These are phyloP conservation scores for Malaclemys terrapin DNA, from an alignment of 2,113 vertebrate species.

Conservation along the genomic window DNA sequence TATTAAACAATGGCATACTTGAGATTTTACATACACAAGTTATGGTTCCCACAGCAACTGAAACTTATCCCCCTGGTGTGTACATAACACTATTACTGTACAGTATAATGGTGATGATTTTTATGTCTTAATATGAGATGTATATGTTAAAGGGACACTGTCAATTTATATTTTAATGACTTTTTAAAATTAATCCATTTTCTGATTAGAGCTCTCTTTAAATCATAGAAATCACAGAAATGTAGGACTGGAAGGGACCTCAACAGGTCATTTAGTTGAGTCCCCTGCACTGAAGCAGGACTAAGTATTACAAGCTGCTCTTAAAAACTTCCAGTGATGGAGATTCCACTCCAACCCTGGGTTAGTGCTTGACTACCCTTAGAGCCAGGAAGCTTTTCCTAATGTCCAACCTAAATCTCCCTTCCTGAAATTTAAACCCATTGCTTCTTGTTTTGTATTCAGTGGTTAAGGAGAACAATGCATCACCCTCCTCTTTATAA, in stretches of 20 bases:
- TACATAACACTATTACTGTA: background rate
- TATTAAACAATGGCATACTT: slow-evolving; percentile 36
- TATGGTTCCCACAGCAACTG: slow-evolving; percentile 8
- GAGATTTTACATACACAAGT: background rate
- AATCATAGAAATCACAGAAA: background rate
- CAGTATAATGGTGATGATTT: background rate
- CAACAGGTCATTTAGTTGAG: background rate
- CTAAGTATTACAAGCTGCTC: background rate
- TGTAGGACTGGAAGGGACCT: background rate
- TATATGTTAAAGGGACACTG: background rate
- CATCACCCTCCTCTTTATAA: background rate
- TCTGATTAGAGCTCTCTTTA: background rate
- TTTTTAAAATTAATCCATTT: background rate
- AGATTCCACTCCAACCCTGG: background rate
- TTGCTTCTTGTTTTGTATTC: background rate
- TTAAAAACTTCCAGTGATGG: background rate
- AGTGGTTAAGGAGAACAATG: background rate
- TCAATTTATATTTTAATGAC: background rate
- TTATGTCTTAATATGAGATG: background rate
- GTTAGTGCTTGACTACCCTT: background rate
- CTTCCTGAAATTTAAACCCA: background rate
- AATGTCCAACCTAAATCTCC: background rate
- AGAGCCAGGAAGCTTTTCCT: background rate
- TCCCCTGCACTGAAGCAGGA: background rate
- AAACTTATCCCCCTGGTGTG: background rate